A percentile compares a stretch with the other conserved stretches of the same genome.
These are phyloP conservation scores for Drosophila atroscutellata DNA, from an alignment of 2,888 invertebrate species.

Conservation along the genomic window DNA sequence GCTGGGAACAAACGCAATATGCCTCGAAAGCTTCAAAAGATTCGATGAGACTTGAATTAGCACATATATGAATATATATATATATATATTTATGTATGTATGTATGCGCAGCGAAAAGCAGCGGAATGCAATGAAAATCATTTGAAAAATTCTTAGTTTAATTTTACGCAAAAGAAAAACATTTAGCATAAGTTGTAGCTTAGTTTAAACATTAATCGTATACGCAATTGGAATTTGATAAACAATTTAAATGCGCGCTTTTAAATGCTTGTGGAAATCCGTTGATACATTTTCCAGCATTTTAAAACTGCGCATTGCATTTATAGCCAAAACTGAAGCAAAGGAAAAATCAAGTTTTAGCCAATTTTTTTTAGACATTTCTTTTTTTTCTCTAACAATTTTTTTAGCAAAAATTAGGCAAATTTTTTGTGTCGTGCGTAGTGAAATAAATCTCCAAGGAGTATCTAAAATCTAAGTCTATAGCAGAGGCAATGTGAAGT, in stretches of 20 bases:
- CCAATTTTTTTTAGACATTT: conserved; percentile 35
- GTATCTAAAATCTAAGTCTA: conserved; percentile 67
- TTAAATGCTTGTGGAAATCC: conserved; percentile 72
- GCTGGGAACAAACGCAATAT: conserved; percentile 79
- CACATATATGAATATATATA: conserved; percentile 44
- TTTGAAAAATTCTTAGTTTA: conserved; percentile 64
- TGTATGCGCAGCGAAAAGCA: conserved; percentile 24
- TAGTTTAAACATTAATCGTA: conserved; percentile 37
- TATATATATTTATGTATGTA: conserved; percentile 15
- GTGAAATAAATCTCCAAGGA: conserved; percentile 47
- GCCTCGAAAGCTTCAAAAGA: conserved; percentile 80
- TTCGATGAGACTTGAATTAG: conserved; percentile 78
- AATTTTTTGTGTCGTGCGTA: conserved; percentile 51
- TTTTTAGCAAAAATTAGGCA: conserved; percentile 62
- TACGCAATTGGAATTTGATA: conserved; percentile 19
- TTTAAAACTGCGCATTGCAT: conserved; percentile 82
- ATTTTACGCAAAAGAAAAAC: conserved; percentile 36
- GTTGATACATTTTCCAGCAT: conserved; percentile 57
- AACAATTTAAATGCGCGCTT: conserved; percentile 74
- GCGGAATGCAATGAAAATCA: conserved; percentile 56
- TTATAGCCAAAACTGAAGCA: conserved; percentile 26
- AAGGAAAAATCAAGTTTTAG: conserved; percentile 23
- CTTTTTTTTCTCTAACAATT: conserved; percentile 18
- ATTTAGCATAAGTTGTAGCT: conserved; percentile 49
- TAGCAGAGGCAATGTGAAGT: conserved; percentile 59